Percentiles rank a stretch among this genome's conserved stretches.
Conservation (phyloP, 2,797 vertebrate genomes). For the Tauraco hartlaubi region DNA sequence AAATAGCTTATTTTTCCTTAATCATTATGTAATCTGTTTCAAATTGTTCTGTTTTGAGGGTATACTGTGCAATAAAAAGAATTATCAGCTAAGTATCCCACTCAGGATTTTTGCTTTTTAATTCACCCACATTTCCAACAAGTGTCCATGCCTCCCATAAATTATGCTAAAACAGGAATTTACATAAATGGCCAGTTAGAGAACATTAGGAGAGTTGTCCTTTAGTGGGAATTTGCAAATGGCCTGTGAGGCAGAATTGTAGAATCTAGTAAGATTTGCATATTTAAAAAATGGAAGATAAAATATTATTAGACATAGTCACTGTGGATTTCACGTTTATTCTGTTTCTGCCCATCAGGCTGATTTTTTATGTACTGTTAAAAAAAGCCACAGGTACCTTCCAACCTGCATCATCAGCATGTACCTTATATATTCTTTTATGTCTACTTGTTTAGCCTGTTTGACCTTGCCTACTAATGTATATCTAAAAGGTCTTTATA, state of each 20-base stretch:
- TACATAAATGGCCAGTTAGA: not conserved
- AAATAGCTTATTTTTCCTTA: not conserved
- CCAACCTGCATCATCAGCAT: not conserved
- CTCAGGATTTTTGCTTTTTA: not conserved
- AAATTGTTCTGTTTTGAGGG: not conserved
- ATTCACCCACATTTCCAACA: not conserved
- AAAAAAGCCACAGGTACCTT: not conserved
- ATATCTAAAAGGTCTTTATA: not conserved
- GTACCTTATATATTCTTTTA: not conserved
- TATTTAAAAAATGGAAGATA: not conserved
- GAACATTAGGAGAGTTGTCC: not conserved
- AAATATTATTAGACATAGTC: not conserved
- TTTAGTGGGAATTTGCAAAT: not conserved
- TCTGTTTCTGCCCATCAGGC: not conserved
- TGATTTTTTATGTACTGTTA: not conserved
- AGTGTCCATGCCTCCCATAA: not conserved
- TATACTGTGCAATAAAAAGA: not conserved
- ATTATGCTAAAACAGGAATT: not conserved
- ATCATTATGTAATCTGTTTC: not conserved
- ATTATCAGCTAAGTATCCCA: not conserved
- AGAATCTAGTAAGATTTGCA: not conserved
- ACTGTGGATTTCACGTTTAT: not conserved
- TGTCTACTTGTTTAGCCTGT: not conserved
- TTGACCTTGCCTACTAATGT: not conserved
- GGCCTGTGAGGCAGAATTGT: not conserved